phyloP scores from a whole-genome alignment of 2,888 invertebrate genomes.

The Lymantria dispar region DNA sequence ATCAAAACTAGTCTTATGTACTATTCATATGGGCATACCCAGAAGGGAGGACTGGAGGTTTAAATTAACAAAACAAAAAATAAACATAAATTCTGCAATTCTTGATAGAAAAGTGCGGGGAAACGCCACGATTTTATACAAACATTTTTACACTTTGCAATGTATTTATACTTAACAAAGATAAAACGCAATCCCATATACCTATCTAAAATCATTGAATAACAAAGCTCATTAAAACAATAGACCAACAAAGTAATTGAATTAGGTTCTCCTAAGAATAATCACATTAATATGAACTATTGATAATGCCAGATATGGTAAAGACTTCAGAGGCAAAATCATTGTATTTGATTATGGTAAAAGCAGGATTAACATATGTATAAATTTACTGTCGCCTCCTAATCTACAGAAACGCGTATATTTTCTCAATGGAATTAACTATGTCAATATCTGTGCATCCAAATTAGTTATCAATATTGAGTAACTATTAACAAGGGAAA shows the following conservation, averaged over 20 bases:
- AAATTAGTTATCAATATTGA: too few relatives aligned
- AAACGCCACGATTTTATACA: too few relatives aligned
- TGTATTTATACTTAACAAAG: too few relatives aligned
- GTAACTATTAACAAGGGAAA: too few relatives aligned
- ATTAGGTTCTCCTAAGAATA: constrained; percentile 22
- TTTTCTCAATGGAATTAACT: constrained; percentile 1
- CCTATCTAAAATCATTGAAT: constrained; percentile 33
- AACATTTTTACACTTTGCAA: too few relatives aligned
- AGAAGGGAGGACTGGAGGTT: too few relatives aligned
- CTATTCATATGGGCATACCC: too few relatives aligned
- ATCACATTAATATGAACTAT: constrained; percentile 18
- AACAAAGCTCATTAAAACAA: constrained; percentile 32
- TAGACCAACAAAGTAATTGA: constrained; percentile 24
- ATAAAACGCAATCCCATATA: constrained; percentile 22
- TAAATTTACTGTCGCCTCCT: constrained; percentile 23
- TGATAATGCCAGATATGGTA: constrained; percentile 15
- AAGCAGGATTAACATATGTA: constrained; percentile 15
- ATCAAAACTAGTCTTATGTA: too few relatives aligned
- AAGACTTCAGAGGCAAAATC: constrained; percentile 17
- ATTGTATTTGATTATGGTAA: constrained; percentile 18
- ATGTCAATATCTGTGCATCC: not conserved
- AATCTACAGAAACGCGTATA: constrained; percentile 4
- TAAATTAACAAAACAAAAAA: too few relatives aligned
- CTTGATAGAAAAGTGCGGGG: too few relatives aligned
- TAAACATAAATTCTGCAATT: too few relatives aligned